These are phyloP conservation scores for Tineola bisselliella DNA, from an alignment of 2,888 invertebrate genomes.

Conservation along the genomic window DNA sequence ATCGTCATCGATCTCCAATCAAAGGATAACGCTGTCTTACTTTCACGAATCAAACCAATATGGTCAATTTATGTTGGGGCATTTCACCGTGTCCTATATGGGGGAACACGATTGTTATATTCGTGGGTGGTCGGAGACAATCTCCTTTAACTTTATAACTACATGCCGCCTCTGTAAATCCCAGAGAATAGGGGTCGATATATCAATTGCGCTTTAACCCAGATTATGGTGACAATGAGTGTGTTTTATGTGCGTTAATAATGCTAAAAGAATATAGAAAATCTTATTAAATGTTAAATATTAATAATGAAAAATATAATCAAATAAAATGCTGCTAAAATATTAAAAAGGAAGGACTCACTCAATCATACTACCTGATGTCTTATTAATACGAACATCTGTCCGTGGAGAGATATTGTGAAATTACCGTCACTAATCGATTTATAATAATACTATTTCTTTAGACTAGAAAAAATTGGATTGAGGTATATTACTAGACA, in stretches of 20 bases:
- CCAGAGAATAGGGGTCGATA: neutral
- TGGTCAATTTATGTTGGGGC: neutral
- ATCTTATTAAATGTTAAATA: no score
- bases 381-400: slow-evolving; percentile 14
- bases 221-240: slow-evolving; percentile 1
- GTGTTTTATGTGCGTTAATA: neutral
- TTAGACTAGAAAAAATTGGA: slow-evolving; percentile 14
- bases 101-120: neutral
- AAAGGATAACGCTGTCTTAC: neutral
- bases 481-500: slow-evolving; percentile 14
- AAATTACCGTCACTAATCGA: slow-evolving; percentile 40
- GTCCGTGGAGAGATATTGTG: slow-evolving; percentile 22
- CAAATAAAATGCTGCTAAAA: neutral
- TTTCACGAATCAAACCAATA: neutral
- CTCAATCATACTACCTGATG: slow-evolving; percentile 22
- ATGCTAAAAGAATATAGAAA: neutral
- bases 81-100: neutral
- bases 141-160: slow-evolving; percentile 10
- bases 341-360: neutral
- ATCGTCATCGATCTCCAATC: no score
- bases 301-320: neutral
- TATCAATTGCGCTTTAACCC: neutral
- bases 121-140: slow-evolving; percentile 13
- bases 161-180: slow-evolving; percentile 11
- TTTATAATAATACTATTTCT: slow-evolving; percentile 35